These are phyloP conservation scores for Nemopilema nomurai DNA, from an alignment of 30 jellyfish, hydroid and myxozoan genomes.

Conservation along the genomic window DNA sequence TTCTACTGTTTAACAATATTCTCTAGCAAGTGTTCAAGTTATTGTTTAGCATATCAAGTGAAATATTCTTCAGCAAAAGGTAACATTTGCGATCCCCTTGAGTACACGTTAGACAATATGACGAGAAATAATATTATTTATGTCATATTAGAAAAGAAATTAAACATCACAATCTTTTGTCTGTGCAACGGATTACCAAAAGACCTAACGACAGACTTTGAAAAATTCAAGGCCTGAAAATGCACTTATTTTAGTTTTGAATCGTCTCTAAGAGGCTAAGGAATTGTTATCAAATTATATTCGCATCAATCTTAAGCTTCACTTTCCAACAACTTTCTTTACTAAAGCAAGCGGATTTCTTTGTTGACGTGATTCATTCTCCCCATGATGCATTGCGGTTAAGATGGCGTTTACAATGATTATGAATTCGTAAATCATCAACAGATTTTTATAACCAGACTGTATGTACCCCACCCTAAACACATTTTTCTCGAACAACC, in stretches of 20 bases:
- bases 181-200: background rate
- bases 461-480: too few species aligned
- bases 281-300: background rate
- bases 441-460: too few species aligned
- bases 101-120: background rate
- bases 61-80: background rate
- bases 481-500: too few species aligned
- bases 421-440: too few species aligned
- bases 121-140: background rate
- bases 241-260: too few species aligned
- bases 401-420: too few species aligned
- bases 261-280: too few species aligned
- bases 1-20: background rate
- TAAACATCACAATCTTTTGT: background rate
- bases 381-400: too few species aligned
- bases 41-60: background rate
- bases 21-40: background rate
- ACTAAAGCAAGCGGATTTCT: too few species aligned
- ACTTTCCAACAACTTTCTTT: too few species aligned
- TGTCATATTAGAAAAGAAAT: background rate
- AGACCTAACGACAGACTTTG: background rate
- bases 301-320: too few species aligned
- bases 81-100: background rate
- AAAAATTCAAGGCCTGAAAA: background rate
- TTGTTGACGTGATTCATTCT: too few species aligned